A percentile compares a stretch with the other conserved stretches of the same genome.
phyloP scores from a whole-genome alignment of 2,797 vertebrate genomes.

The Protosalanx chinensis region DNA sequence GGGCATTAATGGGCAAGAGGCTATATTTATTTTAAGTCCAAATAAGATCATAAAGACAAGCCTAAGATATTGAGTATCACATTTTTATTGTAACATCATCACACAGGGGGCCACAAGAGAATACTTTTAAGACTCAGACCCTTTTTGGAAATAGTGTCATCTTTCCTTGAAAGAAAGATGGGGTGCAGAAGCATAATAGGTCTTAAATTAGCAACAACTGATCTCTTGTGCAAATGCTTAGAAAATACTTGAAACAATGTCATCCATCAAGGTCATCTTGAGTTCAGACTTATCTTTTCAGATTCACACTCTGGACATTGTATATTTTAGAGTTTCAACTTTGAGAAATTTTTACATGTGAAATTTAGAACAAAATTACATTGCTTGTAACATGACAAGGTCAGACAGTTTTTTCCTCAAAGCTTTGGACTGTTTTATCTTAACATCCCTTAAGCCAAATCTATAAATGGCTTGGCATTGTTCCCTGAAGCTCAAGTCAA shows the following conservation, averaged over 20 bases:
- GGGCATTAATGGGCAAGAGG: constrained; percentile 43
- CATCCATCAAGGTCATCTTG: constrained; percentile 25
- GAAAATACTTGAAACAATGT: constrained; percentile 48
- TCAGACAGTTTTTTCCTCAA: not conserved
- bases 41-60: constrained; percentile 66
- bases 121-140: constrained; percentile 46
- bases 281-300: not conserved
- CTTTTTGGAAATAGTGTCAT: constrained; percentile 43
- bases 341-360: not conserved
- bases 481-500: not conserved
- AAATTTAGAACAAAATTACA: not conserved
- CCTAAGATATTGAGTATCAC: constrained; percentile 64
- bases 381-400: too few relatives aligned
- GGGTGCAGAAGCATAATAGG: constrained; percentile 52
- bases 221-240: constrained; percentile 35
- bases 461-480: not conserved
- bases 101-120: constrained; percentile 57
- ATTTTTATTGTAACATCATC: constrained; percentile 67
- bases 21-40: constrained; percentile 74
- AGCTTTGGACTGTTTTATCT: not conserved
- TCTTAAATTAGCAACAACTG: constrained; percentile 55
- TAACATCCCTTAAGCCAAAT: not conserved
- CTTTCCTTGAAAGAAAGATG: constrained; percentile 55
- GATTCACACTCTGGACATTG: constrained; percentile 1
- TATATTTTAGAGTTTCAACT: not conserved